Conservation (phyloP, 2,113 vertebrate species). For the Syngnathus scovelli region DNA sequence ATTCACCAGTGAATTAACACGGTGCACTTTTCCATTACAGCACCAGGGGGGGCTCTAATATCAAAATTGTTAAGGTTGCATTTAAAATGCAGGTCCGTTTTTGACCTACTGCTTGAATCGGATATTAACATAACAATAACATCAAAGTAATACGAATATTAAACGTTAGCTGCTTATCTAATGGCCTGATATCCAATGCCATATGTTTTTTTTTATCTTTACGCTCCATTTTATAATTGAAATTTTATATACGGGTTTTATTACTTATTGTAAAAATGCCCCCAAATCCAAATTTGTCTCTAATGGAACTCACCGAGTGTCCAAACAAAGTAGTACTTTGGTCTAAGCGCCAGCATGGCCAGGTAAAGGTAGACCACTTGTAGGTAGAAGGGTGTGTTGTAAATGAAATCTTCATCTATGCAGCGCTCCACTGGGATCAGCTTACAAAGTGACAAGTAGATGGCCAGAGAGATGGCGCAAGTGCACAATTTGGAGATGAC, state of each 20-base stretch:
- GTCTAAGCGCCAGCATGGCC: conserved; percentile 88
- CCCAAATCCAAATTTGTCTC: too few species aligned
- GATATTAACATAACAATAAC: too few species aligned
- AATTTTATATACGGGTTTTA: background rate
- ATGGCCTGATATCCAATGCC: background rate
- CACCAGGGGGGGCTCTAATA: conserved; percentile 63
- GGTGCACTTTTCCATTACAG: conserved; percentile 3
- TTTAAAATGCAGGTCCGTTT: background rate
- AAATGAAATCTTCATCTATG: conserved; percentile 78
- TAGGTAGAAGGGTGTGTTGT: conserved; percentile 77
- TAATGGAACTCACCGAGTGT: conserved; percentile 83
- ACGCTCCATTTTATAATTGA: background rate
- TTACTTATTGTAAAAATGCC: background rate
- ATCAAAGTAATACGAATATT: too few species aligned
- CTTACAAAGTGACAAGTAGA: conserved; percentile 84
- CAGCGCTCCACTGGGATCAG: conserved; percentile 83
- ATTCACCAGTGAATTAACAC: conserved; percentile 4
- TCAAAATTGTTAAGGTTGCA: background rate
- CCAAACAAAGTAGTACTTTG: conserved; percentile 99
- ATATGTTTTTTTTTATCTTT: background rate
- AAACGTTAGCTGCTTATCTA: too few species aligned
- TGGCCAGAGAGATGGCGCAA: conserved; percentile 81
- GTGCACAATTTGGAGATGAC: conserved; percentile 86
- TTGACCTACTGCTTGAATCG: too few species aligned
- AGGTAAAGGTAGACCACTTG: conserved; percentile 87